Base-by-base conservation (phyloP, 2,797 vertebrate species). In the Rallus crepitans region DNA sequence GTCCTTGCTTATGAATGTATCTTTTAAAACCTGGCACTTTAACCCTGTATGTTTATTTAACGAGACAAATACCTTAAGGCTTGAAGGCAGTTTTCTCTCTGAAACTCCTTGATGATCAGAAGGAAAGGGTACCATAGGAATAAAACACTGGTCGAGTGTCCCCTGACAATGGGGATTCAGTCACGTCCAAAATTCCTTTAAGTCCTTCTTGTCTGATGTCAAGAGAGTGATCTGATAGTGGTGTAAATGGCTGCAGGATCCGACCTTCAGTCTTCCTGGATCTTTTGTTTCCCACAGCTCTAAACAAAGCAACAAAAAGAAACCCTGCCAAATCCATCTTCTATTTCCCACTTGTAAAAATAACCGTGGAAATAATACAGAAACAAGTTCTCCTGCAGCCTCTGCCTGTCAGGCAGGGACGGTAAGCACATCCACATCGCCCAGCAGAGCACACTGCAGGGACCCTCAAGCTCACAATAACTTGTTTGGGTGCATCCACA, bases 31-130 rank as follows among this genome's bases (percentile, higher is more conserved):
- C 23, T n/a, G 11, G 18, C 14, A 82, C 33, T 84, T 93, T 87
- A 27, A 56, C 11, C 4, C 40, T 39, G 8, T 72, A 6, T 89
- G 55, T 93, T 90, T 92, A 82, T 84, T 84, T 95, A 90, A 94
- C 2, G 5, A 91, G 66, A 79, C 28, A 94, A 96, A 95, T 70
- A 95, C n/a, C 63, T 94, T 85, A 57, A 90, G 55, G 76, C 55
- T 86, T 75, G 69, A 81, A 69, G n/a, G 55, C 59, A 94, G 59
- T 83, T 93, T 96, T 93, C 35, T 93, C 35, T 81, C 39, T 33
- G n/a, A 63, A 96, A 76, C 11, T 88, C 66, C 69, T 91, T 88
- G 73, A 79, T 65, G 47, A 92, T 91, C 52, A 90, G 63, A 95
- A 84, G 8, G 9, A 91, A 94, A 87, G 52, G 27, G 33, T 83